Base-by-base conservation (phyloP, 2,888 invertebrate species). In the Dermolepida albohirtum region DNA sequence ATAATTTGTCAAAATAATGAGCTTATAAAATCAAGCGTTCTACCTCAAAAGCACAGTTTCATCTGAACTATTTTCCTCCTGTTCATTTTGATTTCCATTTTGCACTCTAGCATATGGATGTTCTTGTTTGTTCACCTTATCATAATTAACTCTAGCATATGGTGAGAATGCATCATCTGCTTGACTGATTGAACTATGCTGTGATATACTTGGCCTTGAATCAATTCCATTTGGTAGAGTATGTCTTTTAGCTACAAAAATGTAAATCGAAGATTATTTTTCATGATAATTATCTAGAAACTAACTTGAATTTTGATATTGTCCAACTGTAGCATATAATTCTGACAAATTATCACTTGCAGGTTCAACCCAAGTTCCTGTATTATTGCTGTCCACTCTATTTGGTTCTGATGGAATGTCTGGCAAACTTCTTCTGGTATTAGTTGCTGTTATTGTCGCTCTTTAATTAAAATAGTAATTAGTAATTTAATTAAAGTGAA, bases 311-410 rank as follows among this genome's bases (percentile, higher is more conserved):
- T 79, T 81, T 72, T 79, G 79, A 72, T 79, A 82, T 40, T 82
- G 82, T 51, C 82, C 82, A 12, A 95, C 93, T 5, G 94, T 95
- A 41, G 94, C 95, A 80, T 95, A 95, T 70, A 94, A 86, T 79
- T 94, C 95, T 0, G 94, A 95, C 7, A 90, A 90, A 54, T 92
- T 93, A 81, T 95, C 94, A 2, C 90, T 90, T 71, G 77, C 78
- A 8, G 79, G 80, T 69, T 80, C 81, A 76, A 78, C 79, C 72
- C 78, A 80, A 8, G 72, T 70, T 44, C 78, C 75, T 8, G 59
- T 59, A 75, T 78, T 69, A 76, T 78, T 78, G 76, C 81, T 51
- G 77, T 80, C 50, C 76, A 82, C 78, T 80, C 82, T 68, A 72
- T 77, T 67, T 79, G 82, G 49, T 75, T 90, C 89, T 40, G 90